These are phyloP conservation scores for Athetis lepigone DNA, from an alignment of 2,888 invertebrate genomes.

Conservation along the genomic window DNA sequence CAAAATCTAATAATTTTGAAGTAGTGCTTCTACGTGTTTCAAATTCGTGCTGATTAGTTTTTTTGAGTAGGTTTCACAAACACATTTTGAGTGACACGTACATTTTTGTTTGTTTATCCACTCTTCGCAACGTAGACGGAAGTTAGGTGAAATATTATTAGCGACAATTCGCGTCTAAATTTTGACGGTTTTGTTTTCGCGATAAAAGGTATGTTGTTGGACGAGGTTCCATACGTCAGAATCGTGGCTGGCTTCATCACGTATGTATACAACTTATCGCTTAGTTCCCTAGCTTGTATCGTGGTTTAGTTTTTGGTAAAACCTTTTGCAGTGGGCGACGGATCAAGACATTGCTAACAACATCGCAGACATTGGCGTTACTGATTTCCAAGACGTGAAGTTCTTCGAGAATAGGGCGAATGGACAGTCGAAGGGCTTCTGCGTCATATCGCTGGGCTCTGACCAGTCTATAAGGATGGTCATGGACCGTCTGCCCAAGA, in stretches of 20 bases:
- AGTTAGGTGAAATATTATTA: slow-evolving; percentile 40
- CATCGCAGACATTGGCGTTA: slow-evolving; percentile 96
- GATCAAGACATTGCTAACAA: slow-evolving; percentile 98
- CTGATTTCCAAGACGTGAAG: slow-evolving; percentile 99
- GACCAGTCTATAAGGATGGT: slow-evolving; percentile 97
- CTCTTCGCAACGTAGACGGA: slow-evolving; percentile 35
- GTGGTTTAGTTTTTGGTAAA: slow-evolving; percentile 81
- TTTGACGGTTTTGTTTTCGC: slow-evolving; percentile 42
- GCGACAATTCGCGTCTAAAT: slow-evolving; percentile 38
- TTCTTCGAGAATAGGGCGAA: slow-evolving; percentile 99
- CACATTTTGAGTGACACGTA: slow-evolving; percentile 48
- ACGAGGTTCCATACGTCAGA: slow-evolving; percentile 52
- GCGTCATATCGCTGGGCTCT: slow-evolving; percentile 98
- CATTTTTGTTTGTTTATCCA: slow-evolving; percentile 35
- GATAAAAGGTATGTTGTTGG: slow-evolving; percentile 68
- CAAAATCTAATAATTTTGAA: slow-evolving; percentile 15
- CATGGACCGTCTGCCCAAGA: slow-evolving; percentile 98
- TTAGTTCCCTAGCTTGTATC: slow-evolving; percentile 63
- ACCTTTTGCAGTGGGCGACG: slow-evolving; percentile 97
- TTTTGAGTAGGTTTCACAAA: slow-evolving; percentile 44
- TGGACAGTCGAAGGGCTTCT: slow-evolving; percentile 99
- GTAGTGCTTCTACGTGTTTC: slow-evolving; percentile 32
- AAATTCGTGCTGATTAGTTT: slow-evolving; percentile 34
- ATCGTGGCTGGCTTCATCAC: slow-evolving; percentile 60
- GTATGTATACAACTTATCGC: slow-evolving; percentile 60